Base-by-base conservation (phyloP, 2,113 vertebrate genomes). In the Phalacrocorax carbo region DNA sequence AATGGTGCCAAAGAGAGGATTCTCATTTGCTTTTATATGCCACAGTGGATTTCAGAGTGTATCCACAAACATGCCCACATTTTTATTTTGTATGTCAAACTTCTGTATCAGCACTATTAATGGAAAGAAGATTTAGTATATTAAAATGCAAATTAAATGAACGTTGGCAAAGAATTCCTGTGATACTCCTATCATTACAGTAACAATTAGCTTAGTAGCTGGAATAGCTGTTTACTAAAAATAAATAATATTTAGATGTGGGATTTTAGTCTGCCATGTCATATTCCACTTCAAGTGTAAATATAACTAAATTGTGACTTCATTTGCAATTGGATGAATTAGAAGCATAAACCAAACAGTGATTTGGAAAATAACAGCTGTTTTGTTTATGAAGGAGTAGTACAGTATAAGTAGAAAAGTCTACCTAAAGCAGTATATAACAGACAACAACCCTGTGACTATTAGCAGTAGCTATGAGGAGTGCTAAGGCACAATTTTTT, bases 81-180 rank as follows among this genome's bases (percentile, higher is more conserved):
- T 88, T 95, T 95, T 81, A 90, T 83, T 94, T 96, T 84, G 26
- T 83, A 29, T 88, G 55, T 92, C 61, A 92, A 72, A 89, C 7
- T 92, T 46, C 54, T 82, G 57, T 78, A 72, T 84, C 77, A 79
- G 52, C 61, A 84, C 27, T 94, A 52, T 94, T 91, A 93, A 87
- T 84, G 49, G 76, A 87, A 95, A 79, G 46, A 96, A 85, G 60
- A 96, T 82, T 71, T 89, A 94, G 34, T 64, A 71, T 38, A 87
- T 84, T 89, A 89, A 92, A 90, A 95, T 82, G 62, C 62, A 95
- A 94, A 96, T 76, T 60, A 64, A 92, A 84, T 89, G 19, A 96
- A 94, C 57, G 91, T 94, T 82, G 73, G 62, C 65, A 87, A 40
- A 94, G 25, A 87, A 89, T 76, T 94, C 54, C 81, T 94, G 38